A percentile compares a stretch with the other conserved stretches of the same genome.
Conservation (phyloP, 2,797 vertebrate species). For the Lacerta viridis region DNA sequence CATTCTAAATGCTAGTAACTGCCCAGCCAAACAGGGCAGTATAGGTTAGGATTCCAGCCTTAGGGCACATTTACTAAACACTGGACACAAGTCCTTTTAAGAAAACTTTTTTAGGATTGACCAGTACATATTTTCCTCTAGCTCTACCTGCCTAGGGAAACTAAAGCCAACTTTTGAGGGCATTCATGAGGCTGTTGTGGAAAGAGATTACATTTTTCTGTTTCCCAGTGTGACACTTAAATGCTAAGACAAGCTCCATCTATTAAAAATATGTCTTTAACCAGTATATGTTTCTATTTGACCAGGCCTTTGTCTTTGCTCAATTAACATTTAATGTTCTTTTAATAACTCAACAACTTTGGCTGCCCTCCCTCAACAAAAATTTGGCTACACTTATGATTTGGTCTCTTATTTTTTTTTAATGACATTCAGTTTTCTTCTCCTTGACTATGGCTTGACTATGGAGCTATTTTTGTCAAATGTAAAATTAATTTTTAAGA, state of each 20-base stretch:
- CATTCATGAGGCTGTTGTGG: background rate
- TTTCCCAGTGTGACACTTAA: background rate
- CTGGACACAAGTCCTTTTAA: background rate
- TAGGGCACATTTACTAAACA: too few relatives aligned
- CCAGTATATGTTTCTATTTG: too few relatives aligned
- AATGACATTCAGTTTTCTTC: constrained; percentile 11
- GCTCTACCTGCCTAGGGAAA: background rate
- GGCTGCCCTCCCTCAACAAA: too few relatives aligned
- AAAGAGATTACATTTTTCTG: background rate
- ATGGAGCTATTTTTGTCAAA: constrained; percentile 43
- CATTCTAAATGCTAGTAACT: too few relatives aligned
- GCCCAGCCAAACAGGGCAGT: background rate
- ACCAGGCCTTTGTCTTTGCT: too few relatives aligned
- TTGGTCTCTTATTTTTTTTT: too few relatives aligned
- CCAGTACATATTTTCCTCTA: background rate
- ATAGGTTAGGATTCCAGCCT: too few relatives aligned
- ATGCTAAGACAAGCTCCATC: background rate
- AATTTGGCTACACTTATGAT: too few relatives aligned
- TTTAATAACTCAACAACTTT: too few relatives aligned
- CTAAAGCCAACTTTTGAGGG: background rate
- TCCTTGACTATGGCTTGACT: constrained; percentile 59
- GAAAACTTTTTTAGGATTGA: background rate
- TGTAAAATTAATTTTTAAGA: constrained; percentile 21
- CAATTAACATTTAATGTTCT: too few relatives aligned
- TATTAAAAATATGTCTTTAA: background rate